phyloP scores from a whole-genome alignment of 2,888 invertebrate species.

The Lochmaea capreae region DNA sequence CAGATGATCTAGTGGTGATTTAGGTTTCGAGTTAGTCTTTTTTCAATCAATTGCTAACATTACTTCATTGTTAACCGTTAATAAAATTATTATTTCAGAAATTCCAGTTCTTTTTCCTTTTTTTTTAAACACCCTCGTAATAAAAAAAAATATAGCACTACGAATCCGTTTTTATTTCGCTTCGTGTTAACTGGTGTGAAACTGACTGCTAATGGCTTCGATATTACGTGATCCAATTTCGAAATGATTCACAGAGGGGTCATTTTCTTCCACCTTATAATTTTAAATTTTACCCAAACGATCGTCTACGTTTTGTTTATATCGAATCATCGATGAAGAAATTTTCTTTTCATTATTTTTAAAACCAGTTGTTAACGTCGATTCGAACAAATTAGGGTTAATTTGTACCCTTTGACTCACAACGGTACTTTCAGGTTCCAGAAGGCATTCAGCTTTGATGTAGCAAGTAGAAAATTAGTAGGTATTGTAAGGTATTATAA shows the following conservation, averaged over 20 bases:
- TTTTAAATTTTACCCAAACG: background rate
- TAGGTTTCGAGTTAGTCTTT: background rate
- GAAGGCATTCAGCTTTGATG: too few species aligned
- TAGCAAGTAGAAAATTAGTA: too few species aligned
- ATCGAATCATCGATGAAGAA: background rate
- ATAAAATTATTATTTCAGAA: background rate
- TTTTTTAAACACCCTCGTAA: background rate
- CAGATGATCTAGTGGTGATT: too few species aligned
- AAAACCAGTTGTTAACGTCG: background rate
- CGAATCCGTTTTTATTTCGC: slow-evolving; percentile 13
- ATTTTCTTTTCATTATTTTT: background rate
- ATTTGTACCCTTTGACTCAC: background rate
- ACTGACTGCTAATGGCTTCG: slow-evolving; percentile 51
- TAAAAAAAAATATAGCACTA: background rate
- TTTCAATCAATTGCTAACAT: background rate
- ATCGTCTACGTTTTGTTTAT: background rate
- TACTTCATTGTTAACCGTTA: background rate
- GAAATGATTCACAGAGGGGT: slow-evolving; percentile 43
- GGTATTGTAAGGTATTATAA: too few species aligned
- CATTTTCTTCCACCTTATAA: slow-evolving; percentile 19
- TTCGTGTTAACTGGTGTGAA: slow-evolving; percentile 49
- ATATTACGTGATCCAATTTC: slow-evolving; percentile 57
- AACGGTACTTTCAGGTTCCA: background rate
- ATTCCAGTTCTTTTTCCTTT: background rate
- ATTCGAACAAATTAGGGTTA: slow-evolving; percentile 1